Percentiles rank a stretch among this genome's conserved stretches.
phyloP scores from a whole-genome alignment of 2,797 vertebrate species.

The Todus mexicanus region DNA sequence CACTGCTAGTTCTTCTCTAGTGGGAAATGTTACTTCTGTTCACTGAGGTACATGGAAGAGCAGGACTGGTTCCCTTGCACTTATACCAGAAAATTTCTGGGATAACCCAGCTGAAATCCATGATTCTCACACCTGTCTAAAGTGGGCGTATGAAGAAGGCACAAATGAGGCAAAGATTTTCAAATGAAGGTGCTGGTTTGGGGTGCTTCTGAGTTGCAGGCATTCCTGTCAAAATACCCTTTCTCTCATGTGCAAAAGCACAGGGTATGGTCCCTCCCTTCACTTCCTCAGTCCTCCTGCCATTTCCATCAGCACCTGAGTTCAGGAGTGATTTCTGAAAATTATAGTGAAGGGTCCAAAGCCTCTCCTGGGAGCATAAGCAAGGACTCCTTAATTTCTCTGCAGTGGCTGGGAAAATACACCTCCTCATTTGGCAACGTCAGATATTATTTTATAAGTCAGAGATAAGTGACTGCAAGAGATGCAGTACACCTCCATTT shows the following conservation, averaged over 20 bases:
- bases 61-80: not conserved
- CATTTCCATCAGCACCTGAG: not conserved
- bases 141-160: not conserved
- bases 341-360: not conserved
- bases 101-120: not conserved
- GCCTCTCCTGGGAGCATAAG: not conserved
- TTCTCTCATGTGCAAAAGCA: not conserved
- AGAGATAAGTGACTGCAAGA: not conserved
- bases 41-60: not conserved
- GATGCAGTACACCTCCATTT: not conserved
- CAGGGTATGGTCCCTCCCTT: not conserved
- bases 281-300: not conserved
- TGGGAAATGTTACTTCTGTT: constrained; percentile 12
- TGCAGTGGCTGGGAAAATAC: not conserved
- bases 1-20: not conserved
- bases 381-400: not conserved
- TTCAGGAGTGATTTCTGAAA: not conserved
- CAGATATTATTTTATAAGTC: not conserved
- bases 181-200: not conserved
- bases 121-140: not conserved
- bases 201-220: not conserved
- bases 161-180: not conserved
- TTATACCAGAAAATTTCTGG: not conserved
- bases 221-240: not conserved
- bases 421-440: not conserved